These are phyloP conservation scores for Platycnemis pennipes DNA, from an alignment of 2,888 invertebrate species.

Conservation along the genomic window DNA sequence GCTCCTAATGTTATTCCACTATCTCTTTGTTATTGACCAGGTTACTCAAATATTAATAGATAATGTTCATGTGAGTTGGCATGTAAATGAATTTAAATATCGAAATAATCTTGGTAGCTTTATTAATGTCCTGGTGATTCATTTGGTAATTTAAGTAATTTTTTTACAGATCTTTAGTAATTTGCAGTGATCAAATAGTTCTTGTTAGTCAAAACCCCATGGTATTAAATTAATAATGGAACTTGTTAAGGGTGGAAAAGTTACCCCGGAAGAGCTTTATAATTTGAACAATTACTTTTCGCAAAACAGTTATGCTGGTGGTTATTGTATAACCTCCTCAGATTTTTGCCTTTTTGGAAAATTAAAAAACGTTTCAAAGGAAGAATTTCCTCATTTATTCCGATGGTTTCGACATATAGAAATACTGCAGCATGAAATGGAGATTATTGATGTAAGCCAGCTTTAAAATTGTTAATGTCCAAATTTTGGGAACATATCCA, in stretches of 20 bases:
- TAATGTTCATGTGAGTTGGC: no score
- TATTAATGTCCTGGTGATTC: no score
- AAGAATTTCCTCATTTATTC: constrained; percentile 72
- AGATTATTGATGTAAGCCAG: constrained; percentile 28
- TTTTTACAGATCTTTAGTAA: constrained; percentile 65
- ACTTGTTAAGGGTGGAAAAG: not conserved
- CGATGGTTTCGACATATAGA: constrained; percentile 75
- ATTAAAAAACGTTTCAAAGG: constrained; percentile 70
- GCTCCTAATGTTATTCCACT: no score
- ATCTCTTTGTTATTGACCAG: no score
- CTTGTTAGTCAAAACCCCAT: not conserved
- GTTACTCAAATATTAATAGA: no score
- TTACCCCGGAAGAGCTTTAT: constrained; percentile 71
- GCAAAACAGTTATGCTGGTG: constrained; percentile 74
- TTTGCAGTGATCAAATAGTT: not conserved
- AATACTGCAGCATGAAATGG: constrained; percentile 72
- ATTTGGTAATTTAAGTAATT: constrained; percentile 46
- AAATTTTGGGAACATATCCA: not conserved
- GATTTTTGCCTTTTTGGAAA: constrained; percentile 73
- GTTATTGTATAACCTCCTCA: constrained; percentile 73
- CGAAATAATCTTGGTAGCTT: no score
- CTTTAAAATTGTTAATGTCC: not conserved
- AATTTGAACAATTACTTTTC: constrained; percentile 73
- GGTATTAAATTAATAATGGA: not conserved
- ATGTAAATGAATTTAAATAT: no score